A percentile compares a stretch with the other conserved stretches of the same genome.
Conservation (phyloP, 2,113 vertebrate genomes). For the Holacanthus passer region DNA sequence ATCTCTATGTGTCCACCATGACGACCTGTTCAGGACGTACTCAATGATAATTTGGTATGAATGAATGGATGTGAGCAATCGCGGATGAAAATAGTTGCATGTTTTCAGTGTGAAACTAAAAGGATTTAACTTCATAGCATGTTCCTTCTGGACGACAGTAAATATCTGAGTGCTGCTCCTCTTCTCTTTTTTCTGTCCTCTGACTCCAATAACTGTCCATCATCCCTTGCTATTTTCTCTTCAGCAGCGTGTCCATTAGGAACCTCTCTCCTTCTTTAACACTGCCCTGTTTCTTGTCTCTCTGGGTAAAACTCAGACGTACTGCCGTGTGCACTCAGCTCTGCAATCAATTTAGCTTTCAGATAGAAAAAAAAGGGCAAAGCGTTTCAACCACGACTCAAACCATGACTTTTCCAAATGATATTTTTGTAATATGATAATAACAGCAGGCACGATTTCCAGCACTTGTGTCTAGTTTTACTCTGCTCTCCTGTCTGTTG, state of each 20-base stretch:
- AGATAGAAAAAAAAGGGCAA: not conserved
- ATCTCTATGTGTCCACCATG: no score
- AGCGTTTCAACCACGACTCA: not conserved
- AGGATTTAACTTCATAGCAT: not conserved
- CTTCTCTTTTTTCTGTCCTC: not conserved
- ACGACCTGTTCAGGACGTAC: no score
- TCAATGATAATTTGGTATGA: no score
- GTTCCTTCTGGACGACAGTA: not conserved
- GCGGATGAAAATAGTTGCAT: not conserved
- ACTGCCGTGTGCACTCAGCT: not conserved
- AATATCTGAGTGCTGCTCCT: not conserved
- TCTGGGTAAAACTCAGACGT: not conserved
- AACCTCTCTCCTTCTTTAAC: not conserved
- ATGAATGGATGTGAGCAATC: no score
- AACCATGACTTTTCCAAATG: not conserved
- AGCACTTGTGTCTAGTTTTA: not conserved
- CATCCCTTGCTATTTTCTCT: not conserved
- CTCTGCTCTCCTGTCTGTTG: not conserved
- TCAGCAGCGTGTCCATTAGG: not conserved
- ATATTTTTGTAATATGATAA: not conserved
- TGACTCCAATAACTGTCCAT: not conserved
- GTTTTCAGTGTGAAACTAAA: not conserved
- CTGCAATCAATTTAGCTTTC: not conserved
- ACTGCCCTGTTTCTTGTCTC: not conserved
- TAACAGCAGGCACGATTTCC: not conserved